Percentiles rank a stretch among this genome's conserved stretches.
Evolutionary conservation across 2,797 vertebrate genomes (phyloP).

Genomic region (Remorina albescens): DNA sequence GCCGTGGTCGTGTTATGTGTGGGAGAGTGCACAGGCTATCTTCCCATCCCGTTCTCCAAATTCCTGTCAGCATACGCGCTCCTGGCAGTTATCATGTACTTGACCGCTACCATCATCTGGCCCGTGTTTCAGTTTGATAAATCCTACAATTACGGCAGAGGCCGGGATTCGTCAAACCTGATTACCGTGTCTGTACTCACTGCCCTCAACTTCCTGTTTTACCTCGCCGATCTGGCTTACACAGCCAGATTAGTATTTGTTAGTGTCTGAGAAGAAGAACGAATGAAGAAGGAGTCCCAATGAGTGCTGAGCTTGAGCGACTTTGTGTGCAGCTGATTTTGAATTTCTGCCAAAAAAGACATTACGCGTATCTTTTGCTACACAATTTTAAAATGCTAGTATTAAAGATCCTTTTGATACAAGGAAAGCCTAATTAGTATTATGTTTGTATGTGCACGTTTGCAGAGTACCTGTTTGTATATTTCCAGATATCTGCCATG

Average conservation of each 20-base stretch:
- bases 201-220: conserved; percentile 84
- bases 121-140: conserved; percentile 88
- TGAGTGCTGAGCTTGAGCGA: not conserved
- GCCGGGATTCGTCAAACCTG: fast-evolving
- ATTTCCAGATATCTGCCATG: not conserved
- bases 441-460: not conserved
- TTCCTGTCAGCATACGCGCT: conserved; percentile 89
- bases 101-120: conserved; percentile 89
- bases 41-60: conserved; percentile 88
- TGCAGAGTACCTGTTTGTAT: not conserved
- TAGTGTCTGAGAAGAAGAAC: conserved; percentile 51
- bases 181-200: conserved; percentile 76
- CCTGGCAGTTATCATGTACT: conserved; percentile 86
- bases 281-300: not conserved
- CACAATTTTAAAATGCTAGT: conserved; percentile 2
- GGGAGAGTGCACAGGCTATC: conserved; percentile 87
- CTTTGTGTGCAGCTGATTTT: not conserved
- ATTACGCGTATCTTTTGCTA: not conserved
- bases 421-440: not conserved
- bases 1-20: conserved; percentile 89
- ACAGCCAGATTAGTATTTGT: conserved; percentile 82
- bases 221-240: conserved; percentile 82
- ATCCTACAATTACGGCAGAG: fast-evolving
- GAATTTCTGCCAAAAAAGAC: not conserved
- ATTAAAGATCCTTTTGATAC: conserved; percentile 2